Evolutionary conservation across 2,797 vertebrate species (phyloP), one percentile per base, ranked within the genome.

Genomic region (Gouania willdenowi): DNA sequence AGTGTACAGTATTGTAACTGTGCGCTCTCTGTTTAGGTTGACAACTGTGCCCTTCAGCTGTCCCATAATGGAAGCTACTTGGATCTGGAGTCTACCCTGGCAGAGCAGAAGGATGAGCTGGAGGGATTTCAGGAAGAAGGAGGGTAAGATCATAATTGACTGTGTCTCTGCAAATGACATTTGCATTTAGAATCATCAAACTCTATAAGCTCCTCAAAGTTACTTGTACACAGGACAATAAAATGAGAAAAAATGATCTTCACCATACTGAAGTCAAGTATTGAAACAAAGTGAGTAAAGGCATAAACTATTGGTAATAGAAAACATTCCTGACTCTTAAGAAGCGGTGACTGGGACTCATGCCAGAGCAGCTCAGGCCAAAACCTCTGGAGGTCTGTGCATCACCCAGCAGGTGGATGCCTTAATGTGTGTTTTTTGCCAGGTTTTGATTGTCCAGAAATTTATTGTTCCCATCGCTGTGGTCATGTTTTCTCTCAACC

Each of bases 61-160:
- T 97, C 94, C 75, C 94, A 98, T 70, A 98, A 92, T 48, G 93
- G 95, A 71, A 91, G 92, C 77, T 98, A 98, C 83, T 84, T 98
- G 90, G 95, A 98, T 88, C 76, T 98, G 89, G 95, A 98, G 74
- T 94, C 95, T n/a, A 96, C 92, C 0, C 74, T 98, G 75, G 93
- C 92, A 4, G 95, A 98, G 68, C 95, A 98, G 61, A 88, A 77
- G 64, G 94, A 98, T 64, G 95, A 98, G 63, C 53, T 97, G 66
- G 94, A 97, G 77, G 94, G 94, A 47, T 98, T 98, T 87, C 93
- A 94, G 78, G 94, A 95, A 29, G 94, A 97, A 26, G 81, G 91
- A 84, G 94, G 94, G 95, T 98, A 89, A 93, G 94, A 71, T 39
- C 61, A 39, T n/a, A 15, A 34, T 56, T 21, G n/a, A 16, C 4